Percentiles rank a stretch among this genome's conserved stretches.
Conservation (phyloP, 1,140 invertebrate species). For the Ridgeia piscesae region DNA sequence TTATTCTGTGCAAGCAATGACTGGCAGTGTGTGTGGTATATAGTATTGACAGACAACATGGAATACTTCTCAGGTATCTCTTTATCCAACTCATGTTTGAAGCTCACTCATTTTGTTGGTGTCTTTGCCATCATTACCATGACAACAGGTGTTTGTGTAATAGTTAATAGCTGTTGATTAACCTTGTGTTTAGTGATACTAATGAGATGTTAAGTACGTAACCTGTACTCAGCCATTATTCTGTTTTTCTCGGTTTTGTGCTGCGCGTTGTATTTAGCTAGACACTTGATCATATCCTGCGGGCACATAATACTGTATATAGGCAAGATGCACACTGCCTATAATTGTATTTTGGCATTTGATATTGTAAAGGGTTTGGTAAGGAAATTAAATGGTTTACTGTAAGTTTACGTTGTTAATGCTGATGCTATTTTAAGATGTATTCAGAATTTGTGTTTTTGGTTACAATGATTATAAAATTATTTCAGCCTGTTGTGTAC, state of each 20-base stretch:
- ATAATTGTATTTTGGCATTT: not conserved
- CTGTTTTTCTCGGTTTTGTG: not conserved
- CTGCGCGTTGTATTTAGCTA: not conserved
- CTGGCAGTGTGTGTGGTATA: not conserved
- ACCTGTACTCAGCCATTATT: not conserved
- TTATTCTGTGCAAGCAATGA: not conserved
- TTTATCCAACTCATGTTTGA: not conserved
- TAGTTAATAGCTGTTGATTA: not conserved
- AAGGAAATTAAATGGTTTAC: not conserved
- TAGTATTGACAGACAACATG: not conserved
- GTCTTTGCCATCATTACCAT: not conserved
- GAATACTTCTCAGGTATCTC: not conserved
- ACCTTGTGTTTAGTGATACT: not conserved
- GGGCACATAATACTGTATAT: not conserved
- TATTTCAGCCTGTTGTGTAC: no score
- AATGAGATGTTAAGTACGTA: not conserved
- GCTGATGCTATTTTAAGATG: no score
- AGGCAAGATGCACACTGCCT: not conserved
- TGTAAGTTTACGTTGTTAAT: no score
- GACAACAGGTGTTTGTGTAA: not conserved
- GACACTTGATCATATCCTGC: no score
- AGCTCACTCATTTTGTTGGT: not conserved
- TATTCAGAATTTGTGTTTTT: no score
- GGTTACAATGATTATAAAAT: no score
- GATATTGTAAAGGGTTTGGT: not conserved